A percentile compares a stretch with the other conserved stretches of the same genome.
These are phyloP conservation scores for Olivierus martensii DNA, from an alignment of 1,140 invertebrate genomes.

Conservation along the genomic window DNA sequence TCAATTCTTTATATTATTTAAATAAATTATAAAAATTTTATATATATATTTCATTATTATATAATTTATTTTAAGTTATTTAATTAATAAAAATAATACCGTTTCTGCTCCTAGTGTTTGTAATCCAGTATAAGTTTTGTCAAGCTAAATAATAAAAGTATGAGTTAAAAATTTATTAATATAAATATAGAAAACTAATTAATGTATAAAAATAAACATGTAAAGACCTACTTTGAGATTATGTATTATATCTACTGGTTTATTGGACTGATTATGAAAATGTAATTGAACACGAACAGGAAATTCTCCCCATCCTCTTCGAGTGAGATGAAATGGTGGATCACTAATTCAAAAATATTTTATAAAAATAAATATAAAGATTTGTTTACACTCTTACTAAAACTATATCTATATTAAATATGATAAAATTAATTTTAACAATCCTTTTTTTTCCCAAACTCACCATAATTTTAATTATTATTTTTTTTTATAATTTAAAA, in stretches of 20 bases:
- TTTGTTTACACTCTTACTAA: too few relatives aligned
- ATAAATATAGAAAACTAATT: too few relatives aligned
- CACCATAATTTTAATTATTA: too few relatives aligned
- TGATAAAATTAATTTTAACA: too few relatives aligned
- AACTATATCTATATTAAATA: too few relatives aligned
- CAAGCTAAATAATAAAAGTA: conserved; percentile 37
- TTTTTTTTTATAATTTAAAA: too few relatives aligned
- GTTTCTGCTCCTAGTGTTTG: conserved; percentile 71
- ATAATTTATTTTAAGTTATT: too few relatives aligned
- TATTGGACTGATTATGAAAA: conserved; percentile 57
- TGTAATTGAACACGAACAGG: conserved; percentile 62
- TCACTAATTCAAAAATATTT: conserved; percentile 33
- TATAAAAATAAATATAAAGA: too few relatives aligned
- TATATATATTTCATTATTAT: too few relatives aligned
- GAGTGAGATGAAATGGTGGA: conserved; percentile 63
- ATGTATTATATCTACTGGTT: conserved; percentile 64
- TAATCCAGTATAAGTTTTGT: conserved; percentile 67
- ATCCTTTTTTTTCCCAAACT: too few relatives aligned
- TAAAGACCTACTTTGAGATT: conserved; percentile 42
- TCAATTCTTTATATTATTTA: too few relatives aligned
- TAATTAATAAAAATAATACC: conserved; percentile 25
- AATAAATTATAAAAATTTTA: too few relatives aligned
- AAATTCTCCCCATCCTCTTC: conserved; percentile 84
- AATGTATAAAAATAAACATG: neutral
- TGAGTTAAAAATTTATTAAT: neutral